These are phyloP conservation scores for Phenacoccus solenopsis DNA, from an alignment of 1,140 invertebrate species.

Conservation along the genomic window DNA sequence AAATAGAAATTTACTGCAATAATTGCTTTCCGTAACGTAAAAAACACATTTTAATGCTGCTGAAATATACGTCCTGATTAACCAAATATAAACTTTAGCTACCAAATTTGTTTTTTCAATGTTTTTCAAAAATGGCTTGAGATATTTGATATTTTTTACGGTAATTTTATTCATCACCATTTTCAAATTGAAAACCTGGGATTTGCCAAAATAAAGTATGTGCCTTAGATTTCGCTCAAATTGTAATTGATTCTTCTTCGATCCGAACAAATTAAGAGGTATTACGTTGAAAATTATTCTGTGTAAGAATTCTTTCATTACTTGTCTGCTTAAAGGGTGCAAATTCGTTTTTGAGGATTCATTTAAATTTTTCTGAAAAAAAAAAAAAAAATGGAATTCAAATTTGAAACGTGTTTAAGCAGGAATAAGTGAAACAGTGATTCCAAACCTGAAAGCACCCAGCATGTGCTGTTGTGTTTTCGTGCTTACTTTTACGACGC, in stretches of 20 bases:
- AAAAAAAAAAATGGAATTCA: background rate
- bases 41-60: background rate
- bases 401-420: background rate
- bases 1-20: background rate
- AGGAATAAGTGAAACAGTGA: background rate
- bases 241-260: background rate
- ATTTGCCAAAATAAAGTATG: background rate
- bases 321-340: background rate
- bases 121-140: background rate
- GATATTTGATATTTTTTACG: background rate
- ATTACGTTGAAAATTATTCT: background rate
- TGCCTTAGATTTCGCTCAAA: constrained; percentile 2
- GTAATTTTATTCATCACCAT: background rate
- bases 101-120: background rate
- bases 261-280: background rate
- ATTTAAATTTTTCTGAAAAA: background rate
- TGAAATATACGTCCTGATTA: background rate
- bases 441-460: too few species aligned
- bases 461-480: too few species aligned
- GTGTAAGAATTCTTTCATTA: background rate
- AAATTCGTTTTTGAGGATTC: background rate
- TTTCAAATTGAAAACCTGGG: background rate
- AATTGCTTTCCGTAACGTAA: background rate
- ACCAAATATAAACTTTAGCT: background rate
- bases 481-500: background rate